Evolutionary conservation across 2,888 invertebrate genomes (phyloP).

Genomic region (Polia nebulosa): DNA sequence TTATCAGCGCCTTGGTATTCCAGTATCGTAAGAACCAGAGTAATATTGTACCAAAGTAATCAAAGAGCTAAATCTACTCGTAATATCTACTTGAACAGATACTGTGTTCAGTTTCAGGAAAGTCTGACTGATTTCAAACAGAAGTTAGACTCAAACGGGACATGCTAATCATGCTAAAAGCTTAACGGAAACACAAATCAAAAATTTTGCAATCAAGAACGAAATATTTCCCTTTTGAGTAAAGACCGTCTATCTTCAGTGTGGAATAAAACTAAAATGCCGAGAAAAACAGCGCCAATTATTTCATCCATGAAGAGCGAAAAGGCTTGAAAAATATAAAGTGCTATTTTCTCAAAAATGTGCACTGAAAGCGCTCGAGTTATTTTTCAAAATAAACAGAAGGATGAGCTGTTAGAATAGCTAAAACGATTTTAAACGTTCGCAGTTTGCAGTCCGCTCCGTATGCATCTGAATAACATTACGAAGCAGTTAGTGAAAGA

Average conservation of each 20-base stretch:
- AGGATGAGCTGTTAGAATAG: conserved; percentile 29
- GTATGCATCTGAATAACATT: conserved; percentile 38
- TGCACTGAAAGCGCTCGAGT: conserved; percentile 2
- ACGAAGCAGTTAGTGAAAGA: conserved; percentile 21
- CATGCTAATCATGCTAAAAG: neutral
- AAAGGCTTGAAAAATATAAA: conserved; percentile 16
- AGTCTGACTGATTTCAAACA: too few species aligned
- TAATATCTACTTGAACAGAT: neutral
- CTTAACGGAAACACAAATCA: neutral
- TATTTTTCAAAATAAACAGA: conserved; percentile 51
- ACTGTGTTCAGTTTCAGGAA: neutral
- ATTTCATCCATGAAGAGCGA: conserved; percentile 15
- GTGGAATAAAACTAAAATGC: neutral
- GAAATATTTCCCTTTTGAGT: neutral
- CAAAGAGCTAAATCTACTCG: neutral
- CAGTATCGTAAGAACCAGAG: too few species aligned
- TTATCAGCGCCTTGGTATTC: too few species aligned
- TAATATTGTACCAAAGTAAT: too few species aligned
- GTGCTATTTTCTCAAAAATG: conserved; percentile 29
- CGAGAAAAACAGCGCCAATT: neutral
- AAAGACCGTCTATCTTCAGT: neutral
- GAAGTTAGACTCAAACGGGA: neutral
- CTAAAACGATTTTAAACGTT: conserved; percentile 41
- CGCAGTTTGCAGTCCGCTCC: conserved; percentile 19
- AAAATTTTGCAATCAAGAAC: neutral